Evolutionary conservation across 2,888 invertebrate species (phyloP).

Genomic region (Zaprionus lineosus): DNA sequence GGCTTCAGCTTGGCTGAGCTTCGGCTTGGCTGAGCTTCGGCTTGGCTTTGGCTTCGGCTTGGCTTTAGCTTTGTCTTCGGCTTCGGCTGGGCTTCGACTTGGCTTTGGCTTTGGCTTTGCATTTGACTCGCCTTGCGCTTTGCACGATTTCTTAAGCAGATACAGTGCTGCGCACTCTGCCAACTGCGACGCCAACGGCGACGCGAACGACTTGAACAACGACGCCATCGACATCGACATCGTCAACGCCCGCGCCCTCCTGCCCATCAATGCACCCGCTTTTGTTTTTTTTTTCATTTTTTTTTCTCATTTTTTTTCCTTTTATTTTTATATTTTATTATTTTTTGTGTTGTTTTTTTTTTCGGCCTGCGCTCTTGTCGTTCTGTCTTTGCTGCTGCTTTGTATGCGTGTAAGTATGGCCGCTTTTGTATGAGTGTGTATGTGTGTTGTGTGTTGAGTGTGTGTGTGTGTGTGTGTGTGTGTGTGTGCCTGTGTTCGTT

Average conservation of each 20-base stretch:
- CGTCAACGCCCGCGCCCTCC: conserved; percentile 18
- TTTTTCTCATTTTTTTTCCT: no score
- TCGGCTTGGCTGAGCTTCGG: no score
- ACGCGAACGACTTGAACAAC: conserved; percentile 54
- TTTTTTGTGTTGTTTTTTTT: no score
- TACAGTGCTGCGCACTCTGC: conserved; percentile 41
- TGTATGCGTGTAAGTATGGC: no score
- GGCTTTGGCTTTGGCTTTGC: conserved; percentile 36
- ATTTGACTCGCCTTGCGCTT: conserved; percentile 35
- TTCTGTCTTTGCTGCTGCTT: conserved; percentile 2
- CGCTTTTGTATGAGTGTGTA: no score
- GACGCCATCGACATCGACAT: conserved; percentile 26
- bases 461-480: conserved; percentile 1
- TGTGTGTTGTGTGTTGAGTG: neutral
- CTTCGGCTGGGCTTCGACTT: conserved; percentile 45
- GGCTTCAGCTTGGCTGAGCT: no score
- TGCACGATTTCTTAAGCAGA: conserved; percentile 61
- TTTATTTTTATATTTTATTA: no score
- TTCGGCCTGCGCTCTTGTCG: conserved; percentile 46
- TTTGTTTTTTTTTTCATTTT: no score
- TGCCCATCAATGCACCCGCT: conserved; percentile 42
- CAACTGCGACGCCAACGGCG: conserved; percentile 45
- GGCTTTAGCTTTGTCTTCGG: neutral
- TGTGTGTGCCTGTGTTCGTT: conserved; percentile 3
- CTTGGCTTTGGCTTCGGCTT: conserved; percentile 54